These are phyloP conservation scores for Todiramphus saurophagus DNA, from an alignment of 2,113 vertebrate genomes.

Conservation along the genomic window DNA sequence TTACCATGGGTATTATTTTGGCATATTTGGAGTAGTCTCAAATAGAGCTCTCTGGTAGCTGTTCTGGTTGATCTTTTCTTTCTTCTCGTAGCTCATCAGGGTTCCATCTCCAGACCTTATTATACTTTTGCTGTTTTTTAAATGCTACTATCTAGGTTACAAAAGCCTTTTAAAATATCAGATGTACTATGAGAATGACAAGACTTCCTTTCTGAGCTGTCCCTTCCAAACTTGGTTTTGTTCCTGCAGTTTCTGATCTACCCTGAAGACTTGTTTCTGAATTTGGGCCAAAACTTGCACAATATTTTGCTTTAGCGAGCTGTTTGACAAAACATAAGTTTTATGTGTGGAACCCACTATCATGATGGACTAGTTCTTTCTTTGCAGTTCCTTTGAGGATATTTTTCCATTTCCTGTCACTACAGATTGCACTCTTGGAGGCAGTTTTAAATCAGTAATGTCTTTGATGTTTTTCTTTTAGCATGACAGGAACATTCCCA, in stretches of 20 bases:
- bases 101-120: constrained; percentile 36
- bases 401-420: constrained; percentile 74
- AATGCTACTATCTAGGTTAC: constrained; percentile 41
- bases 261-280: constrained; percentile 37
- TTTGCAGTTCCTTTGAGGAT: constrained; percentile 60
- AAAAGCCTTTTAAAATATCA: constrained; percentile 54
- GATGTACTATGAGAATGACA: constrained; percentile 33
- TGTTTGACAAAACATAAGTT: constrained; percentile 25
- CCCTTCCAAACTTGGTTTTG: constrained; percentile 9
- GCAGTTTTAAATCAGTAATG: constrained; percentile 66
- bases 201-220: constrained; percentile 46
- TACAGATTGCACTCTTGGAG: constrained; percentile 64
- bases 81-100: background rate
- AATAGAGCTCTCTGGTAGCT: background rate
- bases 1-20: constrained; percentile 35
- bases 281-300: constrained; percentile 30
- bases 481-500: constrained; percentile 68
- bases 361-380: constrained; percentile 29
- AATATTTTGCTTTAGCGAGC: constrained; percentile 12
- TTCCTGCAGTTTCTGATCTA: constrained; percentile 31
- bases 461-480: constrained; percentile 73
- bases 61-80: constrained; percentile 1
- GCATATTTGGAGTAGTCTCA: constrained; percentile 27
- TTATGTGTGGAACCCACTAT: background rate
- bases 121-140: constrained; percentile 51